These are phyloP conservation scores for Amphiduros pacificus DNA, from an alignment of 2,888 invertebrate species.

Conservation along the genomic window DNA sequence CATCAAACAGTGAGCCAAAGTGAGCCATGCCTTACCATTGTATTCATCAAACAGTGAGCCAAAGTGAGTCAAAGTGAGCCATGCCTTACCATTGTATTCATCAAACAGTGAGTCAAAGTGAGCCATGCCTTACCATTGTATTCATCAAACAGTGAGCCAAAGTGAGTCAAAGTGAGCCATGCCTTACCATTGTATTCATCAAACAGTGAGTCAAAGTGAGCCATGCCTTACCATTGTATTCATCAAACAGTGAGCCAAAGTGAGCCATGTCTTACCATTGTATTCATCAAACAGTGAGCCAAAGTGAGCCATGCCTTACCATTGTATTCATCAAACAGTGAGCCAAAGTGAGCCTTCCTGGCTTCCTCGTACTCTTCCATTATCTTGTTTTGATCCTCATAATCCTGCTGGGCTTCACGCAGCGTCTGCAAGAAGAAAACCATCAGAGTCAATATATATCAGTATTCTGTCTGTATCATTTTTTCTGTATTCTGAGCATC, in stretches of 20 bases:
- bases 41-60: constrained; percentile 82
- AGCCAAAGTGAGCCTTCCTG: constrained; percentile 68
- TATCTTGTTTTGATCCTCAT: constrained; percentile 65
- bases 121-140: constrained; percentile 78
- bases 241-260: too few species aligned
- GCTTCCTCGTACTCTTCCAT: constrained; percentile 64
- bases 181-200: constrained; percentile 83
- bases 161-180: too few species aligned
- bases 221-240: too few species aligned
- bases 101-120: too few species aligned
- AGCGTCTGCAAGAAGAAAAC: constrained; percentile 60
- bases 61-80: constrained; percentile 63
- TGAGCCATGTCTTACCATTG: too few species aligned
- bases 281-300: too few species aligned
- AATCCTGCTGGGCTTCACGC: constrained; percentile 69
- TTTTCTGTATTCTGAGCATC: too few species aligned
- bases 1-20: too few species aligned
- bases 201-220: constrained; percentile 71
- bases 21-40: constrained; percentile 77
- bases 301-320: constrained; percentile 64
- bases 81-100: too few species aligned
- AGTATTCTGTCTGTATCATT: too few species aligned
- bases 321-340: constrained; percentile 83
- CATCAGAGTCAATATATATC: too few species aligned
- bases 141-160: constrained; percentile 79